These are phyloP conservation scores for Arbacia lixula DNA, from an alignment of 53 echinoderm and acorn worm species.

Conservation along the genomic window DNA sequence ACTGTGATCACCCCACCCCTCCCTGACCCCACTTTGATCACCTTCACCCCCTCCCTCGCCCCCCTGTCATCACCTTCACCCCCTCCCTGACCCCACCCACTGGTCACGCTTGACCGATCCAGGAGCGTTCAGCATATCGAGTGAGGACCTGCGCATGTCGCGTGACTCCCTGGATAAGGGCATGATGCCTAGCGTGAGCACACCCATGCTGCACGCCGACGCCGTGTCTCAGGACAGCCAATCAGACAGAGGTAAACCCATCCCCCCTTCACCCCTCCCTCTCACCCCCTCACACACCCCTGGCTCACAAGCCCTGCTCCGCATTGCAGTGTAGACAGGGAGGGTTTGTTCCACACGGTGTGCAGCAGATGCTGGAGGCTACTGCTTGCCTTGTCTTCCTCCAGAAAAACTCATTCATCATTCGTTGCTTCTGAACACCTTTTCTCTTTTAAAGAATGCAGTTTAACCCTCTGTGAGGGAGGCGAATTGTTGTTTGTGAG, in stretches of 20 bases:
- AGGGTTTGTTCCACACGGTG: no score
- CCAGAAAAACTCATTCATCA: no score
- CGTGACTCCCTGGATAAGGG: constrained; percentile 61
- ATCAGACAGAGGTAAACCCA: constrained; percentile 64
- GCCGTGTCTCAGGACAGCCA: constrained; percentile 60
- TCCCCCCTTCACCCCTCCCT: neutral
- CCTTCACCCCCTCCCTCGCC: constrained; percentile 17
- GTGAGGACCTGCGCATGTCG: constrained; percentile 76
- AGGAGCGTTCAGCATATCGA: constrained; percentile 80
- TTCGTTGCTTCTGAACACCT: no score
- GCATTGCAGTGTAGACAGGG: no score
- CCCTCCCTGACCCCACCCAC: neutral
- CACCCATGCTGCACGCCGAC: constrained; percentile 62
- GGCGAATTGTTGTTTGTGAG: no score
- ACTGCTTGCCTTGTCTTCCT: no score
- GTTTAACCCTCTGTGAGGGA: no score
- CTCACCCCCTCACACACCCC: neutral
- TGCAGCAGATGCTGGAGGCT: no score
- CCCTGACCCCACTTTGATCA: constrained; percentile 3
- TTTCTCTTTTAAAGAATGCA: no score
- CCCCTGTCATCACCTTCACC: constrained; percentile 26
- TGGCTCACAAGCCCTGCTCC: no score
- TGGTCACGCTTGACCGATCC: neutral
- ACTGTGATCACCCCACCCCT: neutral
- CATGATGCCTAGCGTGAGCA: constrained; percentile 68